Evolutionary conservation across 2,113 vertebrate genomes (phyloP), one percentile per base, ranked within the genome.

Genomic region (Rhinichthys klamathensis): DNA sequence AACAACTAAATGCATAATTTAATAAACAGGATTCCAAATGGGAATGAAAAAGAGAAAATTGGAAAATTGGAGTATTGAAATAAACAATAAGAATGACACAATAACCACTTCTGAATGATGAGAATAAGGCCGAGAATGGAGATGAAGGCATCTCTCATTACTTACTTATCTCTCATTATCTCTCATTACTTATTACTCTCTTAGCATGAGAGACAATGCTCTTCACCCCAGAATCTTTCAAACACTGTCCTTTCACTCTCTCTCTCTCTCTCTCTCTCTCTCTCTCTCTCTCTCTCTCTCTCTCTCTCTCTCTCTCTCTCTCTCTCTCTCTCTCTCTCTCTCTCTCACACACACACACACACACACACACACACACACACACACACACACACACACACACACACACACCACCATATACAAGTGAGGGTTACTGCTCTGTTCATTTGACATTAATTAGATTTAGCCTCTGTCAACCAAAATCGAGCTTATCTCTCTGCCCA

Each of bases 401-500:
- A 75, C 73, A 51, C 46, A 75, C 46, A 51, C 25, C 3, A 2
- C 74, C 46, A 75, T 73, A 25, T 27, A 80, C 49, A 65, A 30
- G 6, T 21, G 72, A 83, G 81, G 80, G 76, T 80, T 82, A 77
- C 69, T 32, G 44, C 80, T 82, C 82, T 32, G 38, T 63, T 84
- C 82, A 21, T 81, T 86, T 79, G 49, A 35, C 84, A 82, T 89
- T 88, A 89, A 88, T 88, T 88, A 84, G 81, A 88, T 89, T 89
- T 83, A 79, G 89, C 82, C 82, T 82, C 73, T 75, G 84, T 83
- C 78, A 72, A 87, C 75, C 46, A 63, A 86, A 87, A 56, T n/a
- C 32, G 3, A 82, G 86, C 79, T 89, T 86, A 86, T 86, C 89
- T 88, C 35, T 60, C 70, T 58, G 78, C 41, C 67, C 87, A 86